A percentile compares a stretch with the other conserved stretches of the same genome.
Conservation (phyloP, 2,888 invertebrate genomes). For the Lumbricus terrestris region DNA sequence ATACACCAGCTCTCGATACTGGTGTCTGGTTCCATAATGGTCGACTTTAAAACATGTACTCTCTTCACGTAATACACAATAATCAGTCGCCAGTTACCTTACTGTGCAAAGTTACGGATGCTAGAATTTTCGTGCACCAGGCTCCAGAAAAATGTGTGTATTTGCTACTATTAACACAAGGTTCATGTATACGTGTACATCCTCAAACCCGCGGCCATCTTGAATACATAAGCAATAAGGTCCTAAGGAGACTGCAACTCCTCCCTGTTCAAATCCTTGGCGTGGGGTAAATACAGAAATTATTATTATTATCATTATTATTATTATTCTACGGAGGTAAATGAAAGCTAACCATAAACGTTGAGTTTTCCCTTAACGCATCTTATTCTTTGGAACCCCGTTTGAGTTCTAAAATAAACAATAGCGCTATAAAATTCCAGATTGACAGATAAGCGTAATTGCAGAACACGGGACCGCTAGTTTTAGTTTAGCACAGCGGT, state of each 20-base stretch:
- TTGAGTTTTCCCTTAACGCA: too few species aligned
- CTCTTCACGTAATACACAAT: background rate
- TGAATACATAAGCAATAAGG: constrained; percentile 3
- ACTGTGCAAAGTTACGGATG: background rate
- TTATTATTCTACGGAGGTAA: too few species aligned
- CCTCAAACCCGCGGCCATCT: background rate
- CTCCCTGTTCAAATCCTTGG: too few species aligned
- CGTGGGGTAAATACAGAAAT: background rate
- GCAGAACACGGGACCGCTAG: too few species aligned
- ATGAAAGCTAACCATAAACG: too few species aligned
- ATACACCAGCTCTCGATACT: background rate
- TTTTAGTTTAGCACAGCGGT: too few species aligned
- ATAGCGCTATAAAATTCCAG: too few species aligned
- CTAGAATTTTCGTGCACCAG: background rate
- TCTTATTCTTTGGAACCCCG: too few species aligned
- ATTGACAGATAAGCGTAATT: too few species aligned
- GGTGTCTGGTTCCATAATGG: background rate
- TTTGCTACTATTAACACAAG: background rate
- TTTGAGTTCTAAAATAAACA: too few species aligned
- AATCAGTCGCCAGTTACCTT: background rate
- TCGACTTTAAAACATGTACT: background rate
- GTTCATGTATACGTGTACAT: background rate
- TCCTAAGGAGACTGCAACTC: background rate
- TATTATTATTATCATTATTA: too few species aligned
- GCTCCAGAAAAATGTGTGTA: background rate